Evolutionary conservation across 1,140 invertebrate genomes (phyloP).

Genomic region (Meloidogyne hapla): DNA sequence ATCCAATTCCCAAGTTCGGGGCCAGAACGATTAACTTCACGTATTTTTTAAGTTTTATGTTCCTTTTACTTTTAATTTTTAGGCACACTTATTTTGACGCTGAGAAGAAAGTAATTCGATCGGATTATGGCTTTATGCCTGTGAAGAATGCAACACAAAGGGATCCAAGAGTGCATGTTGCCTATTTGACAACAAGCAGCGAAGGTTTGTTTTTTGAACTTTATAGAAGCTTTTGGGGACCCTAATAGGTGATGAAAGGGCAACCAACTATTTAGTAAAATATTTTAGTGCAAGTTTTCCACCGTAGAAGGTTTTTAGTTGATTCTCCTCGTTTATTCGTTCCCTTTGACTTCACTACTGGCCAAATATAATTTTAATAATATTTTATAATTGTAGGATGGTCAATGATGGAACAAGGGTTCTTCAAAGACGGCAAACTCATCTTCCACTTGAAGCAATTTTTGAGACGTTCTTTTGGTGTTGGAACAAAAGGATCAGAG

Average conservation of each 20-base stretch:
- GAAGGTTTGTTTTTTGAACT: conserved; percentile 54
- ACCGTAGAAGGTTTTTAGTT: too few relatives aligned
- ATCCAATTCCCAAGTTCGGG: conserved; percentile 63
- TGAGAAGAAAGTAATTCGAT: conserved; percentile 52
- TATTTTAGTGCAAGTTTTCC: too few relatives aligned
- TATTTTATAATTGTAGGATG: conserved; percentile 46
- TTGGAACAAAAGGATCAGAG: conserved; percentile 52
- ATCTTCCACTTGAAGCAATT: conserved; percentile 64
- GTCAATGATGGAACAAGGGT: conserved; percentile 64
- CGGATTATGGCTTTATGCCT: conserved; percentile 64
- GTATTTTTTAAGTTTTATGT: conserved; percentile 32
- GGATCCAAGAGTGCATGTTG: conserved; percentile 62
- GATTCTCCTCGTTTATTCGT: not conserved
- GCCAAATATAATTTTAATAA: conserved; percentile 19
- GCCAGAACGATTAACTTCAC: conserved; percentile 63
- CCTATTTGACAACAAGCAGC: conserved; percentile 61
- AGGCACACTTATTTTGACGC: conserved; percentile 60
- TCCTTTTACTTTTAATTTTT: conserved; percentile 15
- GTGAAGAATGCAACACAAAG: conserved; percentile 62
- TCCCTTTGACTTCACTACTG: not conserved
- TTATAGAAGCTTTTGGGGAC: too few relatives aligned
- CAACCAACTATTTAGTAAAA: too few relatives aligned
- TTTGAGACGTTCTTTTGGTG: conserved; percentile 59
- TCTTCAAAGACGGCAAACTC: conserved; percentile 58
- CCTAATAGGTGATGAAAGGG: too few relatives aligned